Percentiles rank a stretch among this genome's conserved stretches.
Conservation (phyloP, 2,113 vertebrate genomes). For the Tringa solitaria region DNA sequence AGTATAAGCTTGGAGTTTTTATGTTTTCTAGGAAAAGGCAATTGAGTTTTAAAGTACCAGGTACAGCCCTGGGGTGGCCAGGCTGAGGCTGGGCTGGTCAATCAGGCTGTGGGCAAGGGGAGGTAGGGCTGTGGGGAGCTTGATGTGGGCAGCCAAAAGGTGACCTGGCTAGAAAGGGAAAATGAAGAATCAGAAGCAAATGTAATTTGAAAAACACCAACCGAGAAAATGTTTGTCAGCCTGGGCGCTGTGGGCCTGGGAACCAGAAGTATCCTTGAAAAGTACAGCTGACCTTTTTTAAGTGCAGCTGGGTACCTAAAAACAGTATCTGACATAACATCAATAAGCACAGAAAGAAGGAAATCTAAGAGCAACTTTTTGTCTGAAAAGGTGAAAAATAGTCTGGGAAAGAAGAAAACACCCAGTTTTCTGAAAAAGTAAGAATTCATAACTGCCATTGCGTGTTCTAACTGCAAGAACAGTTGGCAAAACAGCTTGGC, state of each 20-base stretch:
- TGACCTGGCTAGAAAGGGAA: neutral
- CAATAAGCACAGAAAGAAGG: neutral
- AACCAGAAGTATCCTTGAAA: neutral
- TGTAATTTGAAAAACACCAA: neutral
- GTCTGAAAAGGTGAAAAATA: neutral
- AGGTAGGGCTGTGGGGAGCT: neutral
- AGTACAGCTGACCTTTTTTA: neutral
- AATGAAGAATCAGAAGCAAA: neutral
- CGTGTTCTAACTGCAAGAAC: neutral
- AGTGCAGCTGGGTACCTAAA: neutral
- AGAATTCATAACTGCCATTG: neutral
- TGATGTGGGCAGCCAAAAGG: neutral
- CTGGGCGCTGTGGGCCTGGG: neutral
- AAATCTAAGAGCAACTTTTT: neutral
- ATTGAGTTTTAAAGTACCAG: neutral
- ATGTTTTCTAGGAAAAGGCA: neutral
- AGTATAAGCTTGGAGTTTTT: neutral
- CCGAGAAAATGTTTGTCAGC: neutral
- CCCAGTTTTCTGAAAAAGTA: neutral
- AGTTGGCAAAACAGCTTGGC: neutral
- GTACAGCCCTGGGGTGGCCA: fast-evolving
- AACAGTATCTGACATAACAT: neutral
- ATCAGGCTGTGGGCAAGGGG: neutral
- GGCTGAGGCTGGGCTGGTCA: neutral
- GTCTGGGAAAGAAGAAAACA: neutral